These are phyloP conservation scores for Leucophenga maculata DNA, from an alignment of 2,888 invertebrate genomes.

Conservation along the genomic window DNA sequence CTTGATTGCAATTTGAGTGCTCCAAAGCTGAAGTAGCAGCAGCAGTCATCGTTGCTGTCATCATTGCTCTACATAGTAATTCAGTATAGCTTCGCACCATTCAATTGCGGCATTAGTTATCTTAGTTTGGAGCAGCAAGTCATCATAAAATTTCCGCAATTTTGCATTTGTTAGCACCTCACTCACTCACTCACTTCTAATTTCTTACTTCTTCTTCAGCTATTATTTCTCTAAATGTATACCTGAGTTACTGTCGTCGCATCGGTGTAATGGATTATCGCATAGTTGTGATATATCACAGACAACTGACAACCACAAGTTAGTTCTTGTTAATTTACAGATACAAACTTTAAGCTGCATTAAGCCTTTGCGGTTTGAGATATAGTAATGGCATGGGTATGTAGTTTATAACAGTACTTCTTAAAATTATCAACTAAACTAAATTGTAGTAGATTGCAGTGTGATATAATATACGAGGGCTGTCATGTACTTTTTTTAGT, in stretches of 20 bases:
- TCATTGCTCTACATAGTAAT: conserved; percentile 34
- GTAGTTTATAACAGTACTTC: too few species aligned
- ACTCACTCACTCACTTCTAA: not conserved
- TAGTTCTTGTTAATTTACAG: too few species aligned
- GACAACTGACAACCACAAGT: conserved; percentile 7
- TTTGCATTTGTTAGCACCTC: conserved; percentile 59
- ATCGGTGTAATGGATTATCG: not conserved
- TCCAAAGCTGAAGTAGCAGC: not conserved
- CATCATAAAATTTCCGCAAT: conserved; percentile 53
- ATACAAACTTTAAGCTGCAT: too few species aligned
- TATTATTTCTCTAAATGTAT: not conserved
- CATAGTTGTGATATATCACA: conserved; percentile 21
- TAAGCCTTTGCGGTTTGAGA: too few species aligned
- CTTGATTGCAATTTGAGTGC: conserved; percentile 28
- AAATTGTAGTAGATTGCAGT: too few species aligned
- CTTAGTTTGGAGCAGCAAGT: conserved; percentile 33
- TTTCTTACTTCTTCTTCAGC: not conserved
- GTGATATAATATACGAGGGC: too few species aligned
- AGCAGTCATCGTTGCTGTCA: conserved; percentile 14
- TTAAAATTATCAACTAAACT: too few species aligned
- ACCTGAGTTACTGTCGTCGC: not conserved
- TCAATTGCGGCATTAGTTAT: conserved; percentile 5
- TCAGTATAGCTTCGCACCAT: conserved; percentile 21
- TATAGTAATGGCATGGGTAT: too few species aligned
- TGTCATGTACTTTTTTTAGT: too few species aligned